Evolutionary conservation across 2,888 invertebrate genomes (phyloP), one percentile per base, ranked within the genome.

Genomic region (Ariolimax columbianus): DNA sequence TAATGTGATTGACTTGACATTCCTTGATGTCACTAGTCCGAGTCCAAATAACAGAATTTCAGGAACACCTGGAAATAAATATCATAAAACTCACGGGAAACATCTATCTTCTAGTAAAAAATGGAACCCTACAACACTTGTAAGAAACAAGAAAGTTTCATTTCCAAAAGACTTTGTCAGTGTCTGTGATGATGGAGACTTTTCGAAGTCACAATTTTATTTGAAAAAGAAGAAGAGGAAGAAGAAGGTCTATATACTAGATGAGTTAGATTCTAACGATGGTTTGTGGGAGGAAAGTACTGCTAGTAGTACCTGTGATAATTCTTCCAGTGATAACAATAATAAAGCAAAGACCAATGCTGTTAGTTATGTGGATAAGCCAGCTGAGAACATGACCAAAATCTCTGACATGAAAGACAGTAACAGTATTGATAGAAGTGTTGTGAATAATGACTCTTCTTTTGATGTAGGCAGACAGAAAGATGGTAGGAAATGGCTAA

Each of bases 201-300:
- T 36, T 17, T 33, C 47, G 19, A 43, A 43, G 26, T 43, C 40
- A 17, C 6, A 23, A 30, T n/a, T n/a, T n/a, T n/a, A n/a, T n/a
- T 55, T 55, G 23, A 36, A 11, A 23, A 55, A 40, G 17, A 68
- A 30, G 19, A 83, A 55, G 33, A 77, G 36, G 30, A 68, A 77
- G 70, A 77, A 77, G n/a, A 77, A 43, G 30, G 55, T 55, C 3
- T 84, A 84, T 40, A 33, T 84, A 14, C 11, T 84, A 9, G 84
- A 84, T 73, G 84, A 84, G 33, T 51, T 84, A 30, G 84, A 84
- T 40, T 78, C 78, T 59, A 84, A 84, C 79, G 84, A 84, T 33
- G 79, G 51, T 43, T 33, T 84, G 26, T 84, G 84, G 84, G 72
- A 55, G 26, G 83, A 83, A 66, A 14, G 26, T 47, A 36, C 33